These are phyloP conservation scores for Trachymyrmex cornetzi DNA, from an alignment of 1,140 invertebrate genomes.

Conservation along the genomic window DNA sequence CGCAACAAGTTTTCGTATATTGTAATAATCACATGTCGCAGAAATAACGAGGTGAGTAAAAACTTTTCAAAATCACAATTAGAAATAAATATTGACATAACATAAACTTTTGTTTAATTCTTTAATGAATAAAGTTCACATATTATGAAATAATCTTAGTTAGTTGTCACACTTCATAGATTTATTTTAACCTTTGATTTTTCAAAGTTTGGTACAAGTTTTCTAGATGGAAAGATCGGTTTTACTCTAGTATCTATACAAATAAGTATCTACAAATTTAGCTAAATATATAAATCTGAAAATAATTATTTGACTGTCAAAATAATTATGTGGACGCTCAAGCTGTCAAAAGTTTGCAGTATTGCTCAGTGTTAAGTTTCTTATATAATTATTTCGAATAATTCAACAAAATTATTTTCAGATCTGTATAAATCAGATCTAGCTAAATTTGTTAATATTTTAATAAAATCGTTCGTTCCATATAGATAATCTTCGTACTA, in stretches of 20 bases:
- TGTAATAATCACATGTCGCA: neutral
- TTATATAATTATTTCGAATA: no score
- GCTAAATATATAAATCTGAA: no score
- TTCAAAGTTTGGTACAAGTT: neutral
- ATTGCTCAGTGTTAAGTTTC: no score
- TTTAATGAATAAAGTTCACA: neutral
- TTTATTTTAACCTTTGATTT: neutral
- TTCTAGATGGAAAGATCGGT: neutral
- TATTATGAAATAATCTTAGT: neutral
- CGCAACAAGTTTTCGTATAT: neutral
- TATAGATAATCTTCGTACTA: neutral
- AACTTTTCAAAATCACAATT: neutral
- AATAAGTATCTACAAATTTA: no score
- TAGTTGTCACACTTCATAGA: constrained; percentile 2
- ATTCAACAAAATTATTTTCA: no score
- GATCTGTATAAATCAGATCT: no score
- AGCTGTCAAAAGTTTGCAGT: no score
- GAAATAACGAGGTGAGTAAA: neutral
- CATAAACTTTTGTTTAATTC: neutral
- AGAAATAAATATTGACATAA: neutral
- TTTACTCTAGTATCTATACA: no score
- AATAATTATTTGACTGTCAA: no score
- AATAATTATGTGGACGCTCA: no score
- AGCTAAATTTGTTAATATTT: no score
- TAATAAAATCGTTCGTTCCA: no score